A percentile compares a stretch with the other conserved stretches of the same genome.
Evolutionary conservation across 2,797 vertebrate genomes (phyloP).

Genomic region (Kryptolebias ocellatus): DNA sequence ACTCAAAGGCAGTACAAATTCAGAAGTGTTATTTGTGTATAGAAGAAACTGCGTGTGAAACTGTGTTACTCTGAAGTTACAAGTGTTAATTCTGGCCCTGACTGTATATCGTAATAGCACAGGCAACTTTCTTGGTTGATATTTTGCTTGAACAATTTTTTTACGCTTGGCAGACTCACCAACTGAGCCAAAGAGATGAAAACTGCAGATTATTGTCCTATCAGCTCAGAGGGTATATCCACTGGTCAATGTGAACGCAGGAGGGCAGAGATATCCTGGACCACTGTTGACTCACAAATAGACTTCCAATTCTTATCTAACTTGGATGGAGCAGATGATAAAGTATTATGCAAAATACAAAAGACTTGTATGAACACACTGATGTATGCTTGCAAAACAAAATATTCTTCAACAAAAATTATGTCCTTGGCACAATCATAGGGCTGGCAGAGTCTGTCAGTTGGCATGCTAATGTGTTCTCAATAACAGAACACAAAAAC

Average conservation of each 20-base stretch:
- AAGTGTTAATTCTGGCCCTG: neutral
- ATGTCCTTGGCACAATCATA: neutral
- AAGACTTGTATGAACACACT: conserved; percentile 38
- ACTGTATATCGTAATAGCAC: neutral
- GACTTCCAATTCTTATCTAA: conserved; percentile 66
- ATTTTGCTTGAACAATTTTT: conserved; percentile 71
- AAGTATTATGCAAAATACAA: conserved; percentile 59
- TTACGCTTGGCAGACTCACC: conserved; percentile 62
- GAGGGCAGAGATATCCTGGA: conserved; percentile 59
- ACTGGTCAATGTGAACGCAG: conserved; percentile 69
- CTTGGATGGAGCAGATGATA: conserved; percentile 52
- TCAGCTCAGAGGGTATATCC: conserved; percentile 61
- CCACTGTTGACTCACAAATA: conserved; percentile 60
- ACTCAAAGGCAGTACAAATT: no score
- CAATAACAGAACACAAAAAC: neutral
- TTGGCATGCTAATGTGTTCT: neutral
- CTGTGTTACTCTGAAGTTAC: neutral
- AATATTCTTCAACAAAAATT: neutral
- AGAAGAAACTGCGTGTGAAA: neutral
- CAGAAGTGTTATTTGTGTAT: neutral
- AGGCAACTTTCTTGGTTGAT: conserved; percentile 53
- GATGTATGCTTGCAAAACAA: conserved; percentile 23
- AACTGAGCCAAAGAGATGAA: conserved; percentile 63
- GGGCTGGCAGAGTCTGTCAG: neutral
- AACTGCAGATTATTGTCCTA: conserved; percentile 65